These are phyloP conservation scores for Phoeniculus purpureus DNA, from an alignment of 2,797 vertebrate genomes.

Conservation along the genomic window DNA sequence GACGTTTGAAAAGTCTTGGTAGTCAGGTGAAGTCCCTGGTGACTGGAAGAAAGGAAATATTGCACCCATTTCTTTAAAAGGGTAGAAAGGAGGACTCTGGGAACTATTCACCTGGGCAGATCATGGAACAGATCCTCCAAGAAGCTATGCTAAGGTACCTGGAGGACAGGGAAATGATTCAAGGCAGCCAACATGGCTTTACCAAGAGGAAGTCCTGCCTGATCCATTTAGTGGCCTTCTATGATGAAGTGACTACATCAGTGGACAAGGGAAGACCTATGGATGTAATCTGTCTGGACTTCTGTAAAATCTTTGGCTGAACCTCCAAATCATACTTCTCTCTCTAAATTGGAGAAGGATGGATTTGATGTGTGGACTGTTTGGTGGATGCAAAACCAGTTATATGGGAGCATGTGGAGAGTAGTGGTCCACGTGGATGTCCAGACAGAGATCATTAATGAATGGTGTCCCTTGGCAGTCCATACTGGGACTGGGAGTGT, in stretches of 20 bases:
- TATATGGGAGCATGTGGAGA: neutral
- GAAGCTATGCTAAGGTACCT: neutral
- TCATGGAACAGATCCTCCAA: neutral
- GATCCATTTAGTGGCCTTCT: neutral
- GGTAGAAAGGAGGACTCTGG: too few species aligned
- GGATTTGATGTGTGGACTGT: neutral
- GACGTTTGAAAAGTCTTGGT: neutral
- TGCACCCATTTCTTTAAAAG: neutral
- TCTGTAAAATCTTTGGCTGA: neutral
- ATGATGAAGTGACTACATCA: neutral
- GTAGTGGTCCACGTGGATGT: neutral
- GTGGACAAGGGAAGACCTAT: neutral
- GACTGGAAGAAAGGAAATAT: neutral
- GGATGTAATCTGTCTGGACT: too few species aligned
- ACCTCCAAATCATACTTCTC: neutral
- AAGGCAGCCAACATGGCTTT: neutral
- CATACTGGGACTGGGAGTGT: neutral
- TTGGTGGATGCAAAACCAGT: neutral
- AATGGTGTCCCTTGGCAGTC: neutral
- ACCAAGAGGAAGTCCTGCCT: neutral
- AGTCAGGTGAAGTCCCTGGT: neutral
- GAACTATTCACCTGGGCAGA: neutral
- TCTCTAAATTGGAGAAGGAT: neutral
- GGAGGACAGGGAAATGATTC: neutral
- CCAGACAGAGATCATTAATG: neutral